Evolutionary conservation across 2,797 vertebrate genomes (phyloP), one percentile per base, ranked within the genome.

Genomic region (Syndactyla subalaris): DNA sequence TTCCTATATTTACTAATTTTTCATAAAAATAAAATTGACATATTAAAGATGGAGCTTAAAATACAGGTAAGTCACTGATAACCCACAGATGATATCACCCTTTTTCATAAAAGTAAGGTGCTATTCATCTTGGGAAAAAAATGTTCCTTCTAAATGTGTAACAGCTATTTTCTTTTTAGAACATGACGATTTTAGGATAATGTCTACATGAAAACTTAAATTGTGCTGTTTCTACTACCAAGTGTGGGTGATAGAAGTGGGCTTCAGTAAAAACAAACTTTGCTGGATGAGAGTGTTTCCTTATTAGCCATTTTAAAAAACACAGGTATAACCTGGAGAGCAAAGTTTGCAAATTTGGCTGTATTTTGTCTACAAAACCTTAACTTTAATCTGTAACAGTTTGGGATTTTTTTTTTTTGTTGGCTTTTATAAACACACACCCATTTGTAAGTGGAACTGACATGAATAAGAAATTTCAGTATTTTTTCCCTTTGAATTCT

Each of bases 201-300:
- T 21, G 81, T 27, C 14, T 58, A 41, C 8, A 11, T 48, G 24
- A 78, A 93, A 85, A 29, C 38, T 54, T 16, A 34, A 63, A 65
- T 24, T 72, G 21, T 61, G 38, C n/a, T 79, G 4, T 21, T 74
- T 72, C 46, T 75, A 73, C 20, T 55, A 46, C 1, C 0, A 0
- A 74, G 10, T 3, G 17, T 0, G 2, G 22, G 30, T 57, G 38
- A 83, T 0, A 58, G 41, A 43, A 73, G 55, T 20, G 36, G 19
- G 29, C 10, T 77, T 45, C 49, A 58, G 27, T 19, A 76, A 94
- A 83, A 30, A 75, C 5, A 61, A 27, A 43, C 15, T 83, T 52
- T 39, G 19, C 32, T 48, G 46, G 14, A 74, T 52, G 12, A 62
- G 6, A 68, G 7, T 16, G 23, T 51, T 71, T 84, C 21, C 36